phyloP scores from a whole-genome alignment of 2,113 vertebrate genomes.

The Perca schrenkii region DNA sequence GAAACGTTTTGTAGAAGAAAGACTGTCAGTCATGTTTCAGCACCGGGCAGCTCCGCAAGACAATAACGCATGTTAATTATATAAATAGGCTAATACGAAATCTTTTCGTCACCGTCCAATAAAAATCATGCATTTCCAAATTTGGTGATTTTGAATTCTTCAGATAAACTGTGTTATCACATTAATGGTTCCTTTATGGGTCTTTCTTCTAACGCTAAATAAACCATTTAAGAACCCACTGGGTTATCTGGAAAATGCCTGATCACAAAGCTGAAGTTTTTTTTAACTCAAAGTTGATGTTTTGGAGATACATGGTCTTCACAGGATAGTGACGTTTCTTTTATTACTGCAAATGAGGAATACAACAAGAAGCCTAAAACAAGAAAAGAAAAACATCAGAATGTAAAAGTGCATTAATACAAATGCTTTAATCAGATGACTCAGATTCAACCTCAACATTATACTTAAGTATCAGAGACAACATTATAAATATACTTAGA shows the following conservation, averaged over 20 bases:
- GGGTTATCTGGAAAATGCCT: background rate
- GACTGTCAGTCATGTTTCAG: conserved; percentile 17
- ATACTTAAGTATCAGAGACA: background rate
- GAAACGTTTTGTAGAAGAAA: background rate
- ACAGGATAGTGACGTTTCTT: background rate
- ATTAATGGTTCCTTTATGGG: background rate
- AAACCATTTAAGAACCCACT: background rate
- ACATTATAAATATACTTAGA: no score
- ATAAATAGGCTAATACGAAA: conserved; percentile 10
- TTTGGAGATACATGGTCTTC: background rate
- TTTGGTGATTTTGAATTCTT: background rate
- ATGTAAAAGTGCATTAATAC: background rate
- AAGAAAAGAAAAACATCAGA: background rate
- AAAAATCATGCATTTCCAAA: background rate
- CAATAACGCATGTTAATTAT: background rate
- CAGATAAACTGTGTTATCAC: background rate
- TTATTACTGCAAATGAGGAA: background rate
- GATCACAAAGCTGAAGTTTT: background rate
- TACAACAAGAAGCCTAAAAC: background rate
- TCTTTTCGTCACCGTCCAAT: background rate
- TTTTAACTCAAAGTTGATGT: background rate
- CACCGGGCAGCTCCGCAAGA: conserved; percentile 26
- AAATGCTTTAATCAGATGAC: background rate
- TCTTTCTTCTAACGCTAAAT: background rate
- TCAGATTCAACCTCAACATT: background rate